A percentile compares a stretch with the other conserved stretches of the same genome.
Evolutionary conservation across 2,113 vertebrate species (phyloP).

Genomic region (Heteronetta atricapilla): DNA sequence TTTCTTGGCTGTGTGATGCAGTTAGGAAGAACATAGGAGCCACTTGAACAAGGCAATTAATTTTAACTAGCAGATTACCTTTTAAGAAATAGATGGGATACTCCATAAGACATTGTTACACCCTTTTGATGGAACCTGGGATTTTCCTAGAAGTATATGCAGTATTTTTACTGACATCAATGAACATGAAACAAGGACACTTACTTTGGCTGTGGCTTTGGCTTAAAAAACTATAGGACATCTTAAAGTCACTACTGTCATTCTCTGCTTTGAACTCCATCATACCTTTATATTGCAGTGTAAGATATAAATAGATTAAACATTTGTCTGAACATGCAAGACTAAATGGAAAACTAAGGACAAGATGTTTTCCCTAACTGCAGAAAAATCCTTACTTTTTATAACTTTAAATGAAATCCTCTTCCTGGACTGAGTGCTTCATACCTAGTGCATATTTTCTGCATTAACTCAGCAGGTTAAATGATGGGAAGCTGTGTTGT

Average conservation of each 20-base stretch:
- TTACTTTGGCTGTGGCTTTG: not conserved
- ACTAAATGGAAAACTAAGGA: not conserved
- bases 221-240: not conserved
- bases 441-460: not conserved
- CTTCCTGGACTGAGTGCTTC: not conserved
- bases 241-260: not conserved
- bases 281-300: not conserved
- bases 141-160: not conserved
- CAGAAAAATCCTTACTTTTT: not conserved
- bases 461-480: not conserved
- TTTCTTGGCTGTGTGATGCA: not conserved
- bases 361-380: not conserved
- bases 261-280: not conserved
- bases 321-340: not conserved
- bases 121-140: not conserved
- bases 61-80: not conserved
- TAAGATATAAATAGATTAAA: not conserved
- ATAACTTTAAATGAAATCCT: not conserved
- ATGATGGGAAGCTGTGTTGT: conserved; percentile 8
- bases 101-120: not conserved
- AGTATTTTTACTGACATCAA: not conserved
- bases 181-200: not conserved
- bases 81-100: not conserved
- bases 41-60: not conserved
- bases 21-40: not conserved